Evolutionary conservation across 2,888 invertebrate genomes (phyloP).

Genomic region (Liposcelis brunnea): DNA sequence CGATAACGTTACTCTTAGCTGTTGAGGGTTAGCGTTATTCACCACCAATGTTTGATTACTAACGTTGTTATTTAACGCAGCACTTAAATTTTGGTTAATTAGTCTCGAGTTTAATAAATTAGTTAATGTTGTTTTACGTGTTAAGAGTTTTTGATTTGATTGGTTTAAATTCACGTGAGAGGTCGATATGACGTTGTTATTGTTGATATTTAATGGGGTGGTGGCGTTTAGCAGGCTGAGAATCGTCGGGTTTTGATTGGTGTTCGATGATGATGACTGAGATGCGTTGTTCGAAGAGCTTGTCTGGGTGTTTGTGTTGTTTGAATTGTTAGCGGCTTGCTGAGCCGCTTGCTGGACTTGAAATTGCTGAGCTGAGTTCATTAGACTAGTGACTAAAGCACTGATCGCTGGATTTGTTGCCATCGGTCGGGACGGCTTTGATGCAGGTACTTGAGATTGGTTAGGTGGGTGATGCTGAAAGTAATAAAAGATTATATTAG

Average conservation of each 20-base stretch:
- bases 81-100: conserved; percentile 16
- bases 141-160: conserved; percentile 28
- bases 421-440: conserved; percentile 11
- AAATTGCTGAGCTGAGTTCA: conserved; percentile 68
- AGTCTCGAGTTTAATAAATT: conserved; percentile 28
- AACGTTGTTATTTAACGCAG: conserved; percentile 2
- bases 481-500: conserved; percentile 8
- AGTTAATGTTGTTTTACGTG: conserved; percentile 38
- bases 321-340: conserved; percentile 17
- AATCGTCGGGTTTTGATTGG: conserved; percentile 50
- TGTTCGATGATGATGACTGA: conserved; percentile 24
- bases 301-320: conserved; percentile 22
- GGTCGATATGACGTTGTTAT: conserved; percentile 26
- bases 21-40: conserved; percentile 17
- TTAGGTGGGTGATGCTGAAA: conserved; percentile 13
- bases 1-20: conserved; percentile 30
- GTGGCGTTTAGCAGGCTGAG: conserved; percentile 61
- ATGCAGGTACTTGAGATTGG: conserved; percentile 10
- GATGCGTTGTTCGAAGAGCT: conserved; percentile 17
- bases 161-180: conserved; percentile 16
- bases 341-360: conserved; percentile 35
- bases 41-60: conserved; percentile 5
- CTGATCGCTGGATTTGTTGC: conserved; percentile 42
- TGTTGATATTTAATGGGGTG: conserved; percentile 39
- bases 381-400: conserved; percentile 60